Evolutionary conservation across 2,797 vertebrate species (phyloP), one percentile per base, ranked within the genome.

Genomic region (Enteromius treurensis): DNA sequence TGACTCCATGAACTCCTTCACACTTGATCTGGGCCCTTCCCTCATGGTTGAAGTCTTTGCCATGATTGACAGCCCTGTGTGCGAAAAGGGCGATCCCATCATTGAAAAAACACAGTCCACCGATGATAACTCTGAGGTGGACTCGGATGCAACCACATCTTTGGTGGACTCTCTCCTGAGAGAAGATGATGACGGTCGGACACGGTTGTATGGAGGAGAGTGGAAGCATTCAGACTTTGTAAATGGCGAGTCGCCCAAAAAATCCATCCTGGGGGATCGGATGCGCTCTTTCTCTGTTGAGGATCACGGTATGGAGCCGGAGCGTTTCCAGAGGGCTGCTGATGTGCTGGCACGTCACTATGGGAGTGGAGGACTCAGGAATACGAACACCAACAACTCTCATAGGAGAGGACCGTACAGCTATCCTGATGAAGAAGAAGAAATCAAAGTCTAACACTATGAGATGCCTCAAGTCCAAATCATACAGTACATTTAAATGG

Each of bases 11-110:
- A 92, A 96, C 86, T 97, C 97, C 83, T 98, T 99, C 91, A 96
- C 94, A 81, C 94, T 99, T 17, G 98, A 99, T 92, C 95, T 99
- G 0, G 98, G 98, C 5, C 98, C 98, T 11, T 99, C 98, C 15
- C 95, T 99, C 80, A 97, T 99, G 96, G 97, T 95, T 0, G 98
- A 99, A 91, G 95, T 99, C 21, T 95, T 99, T 65, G 93, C 96
- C 71, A 91, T 97, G 90, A 96, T 99, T 85, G 95, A 94, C 89
- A 95, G 95, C 89, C 90, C 95, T 81, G 60, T 90, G 0, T 91
- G 90, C 21, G 49, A 89, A 47, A 91, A 89, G 51, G 79, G 81
- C 5, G 42, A 34, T 78, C 86, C 86, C 3, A 2, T 60, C 75
- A 92, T 91, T 91, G 91, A 79, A 78, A 76, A 90, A 21, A 85